Base-by-base conservation (phyloP, 2,888 invertebrate genomes). In the Latrodectus hesperus region DNA sequence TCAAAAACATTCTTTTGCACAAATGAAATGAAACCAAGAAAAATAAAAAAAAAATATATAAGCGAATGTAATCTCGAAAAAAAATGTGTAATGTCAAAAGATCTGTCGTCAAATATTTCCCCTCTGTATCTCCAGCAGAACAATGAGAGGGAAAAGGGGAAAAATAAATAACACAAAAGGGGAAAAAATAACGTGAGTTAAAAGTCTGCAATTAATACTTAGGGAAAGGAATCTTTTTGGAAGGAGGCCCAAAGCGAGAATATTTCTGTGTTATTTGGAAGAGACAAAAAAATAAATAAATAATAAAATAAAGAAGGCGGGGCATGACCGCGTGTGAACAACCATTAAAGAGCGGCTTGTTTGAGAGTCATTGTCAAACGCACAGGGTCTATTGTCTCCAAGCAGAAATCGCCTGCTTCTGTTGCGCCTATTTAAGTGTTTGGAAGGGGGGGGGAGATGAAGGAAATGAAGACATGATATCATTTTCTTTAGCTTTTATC, bases 141-240 rank as follows among this genome's bases (percentile, higher is more conserved):
- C 60, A 60, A 10, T 60, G 26, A 55, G 55, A 26, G 55, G 55
- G 55, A 55, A 72, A 51, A 74, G 14, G 26, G 55, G 55, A 60
- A 55, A 49, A 26, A 22, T 26, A 55, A 22, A 26, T 17, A 65
- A 73, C 26, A 67, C 16, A 73, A 51, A 73, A 80, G 64, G 14
- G 70, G 70, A 72, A 70, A 70, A 53, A 72, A 51, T 60, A 60
- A 64, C 71, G 64, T 16, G 49, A 73, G 52, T 64, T 60, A 73
- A 67, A 81, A 60, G 67, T 81, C 81, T 72, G 74, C 81, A 81
- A 81, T 81, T 81, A 81, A 81, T 81, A 81, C 74, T 74, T 64
- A 26, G 60, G n/a, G 52, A 65, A 52, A 52, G 64, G 72, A 74
- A 49, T 71, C 71, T 71, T 6, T 22, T 26, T 55, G 67, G 60